Evolutionary conservation across 2,888 invertebrate species (phyloP), one percentile per base, ranked within the genome.

Genomic region (Mylabris sibirica): DNA sequence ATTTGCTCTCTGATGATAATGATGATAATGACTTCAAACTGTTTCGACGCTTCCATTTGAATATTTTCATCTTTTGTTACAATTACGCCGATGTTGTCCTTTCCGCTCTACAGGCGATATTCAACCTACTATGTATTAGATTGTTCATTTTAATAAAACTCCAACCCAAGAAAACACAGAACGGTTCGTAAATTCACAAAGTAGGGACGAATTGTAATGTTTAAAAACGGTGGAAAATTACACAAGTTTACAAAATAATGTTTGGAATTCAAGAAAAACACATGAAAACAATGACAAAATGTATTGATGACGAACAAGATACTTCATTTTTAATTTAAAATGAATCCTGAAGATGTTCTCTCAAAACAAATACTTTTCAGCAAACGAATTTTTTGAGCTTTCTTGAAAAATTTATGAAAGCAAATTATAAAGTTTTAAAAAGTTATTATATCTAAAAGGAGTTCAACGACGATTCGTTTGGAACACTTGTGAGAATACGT

Each of bases 11-110:
- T 53, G 53, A 24, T 53, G 53, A n/a, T 41, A n/a, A n/a, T 41
- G 41, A n/a, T 41, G 12, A 49, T 49, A 67, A 70, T 67, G 70
- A 62, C 70, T 70, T 68, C 64, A 71, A 68, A 68, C 64, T 72
- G 69, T 74, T 68, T 72, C 74, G 72, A 71, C 70, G 74, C 69
- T 71, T 74, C 72, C 72, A 72, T 68, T 71, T 66, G 65, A 64
- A 72, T 72, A 71, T 71, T 71, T 60, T 20, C 11, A 20, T 20
- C 74, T 72, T 74, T 72, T 72, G 74, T 72, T 74, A 66, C 49
- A 49, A 49, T 65, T 66, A 63, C 61, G 30, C 30, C 30, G 63
- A 68, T 73, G 70, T 71, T 65, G 71, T 71, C 71, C 70, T 68
- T 71, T 74, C 70, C 70, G 70, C 70, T 73, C 67, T 53, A 34